These are phyloP conservation scores for Microtus oregoni DNA, from an alignment of 2,113 vertebrate genomes.

Conservation along the genomic window DNA sequence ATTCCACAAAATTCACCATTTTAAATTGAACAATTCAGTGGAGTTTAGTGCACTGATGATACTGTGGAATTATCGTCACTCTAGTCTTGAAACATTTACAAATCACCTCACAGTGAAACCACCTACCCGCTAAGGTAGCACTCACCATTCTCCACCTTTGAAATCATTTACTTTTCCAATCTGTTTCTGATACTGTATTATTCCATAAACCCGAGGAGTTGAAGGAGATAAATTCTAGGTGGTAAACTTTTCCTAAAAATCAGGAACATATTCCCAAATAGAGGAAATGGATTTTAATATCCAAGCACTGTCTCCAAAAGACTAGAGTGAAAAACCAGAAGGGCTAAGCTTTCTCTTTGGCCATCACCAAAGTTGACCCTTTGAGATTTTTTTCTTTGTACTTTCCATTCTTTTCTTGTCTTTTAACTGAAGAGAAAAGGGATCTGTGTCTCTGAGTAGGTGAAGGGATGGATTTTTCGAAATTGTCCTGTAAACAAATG, in stretches of 20 bases:
- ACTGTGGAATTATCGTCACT: background rate
- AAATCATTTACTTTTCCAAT: conserved; percentile 45
- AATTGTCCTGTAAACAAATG: conserved; percentile 52
- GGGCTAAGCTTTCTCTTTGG: background rate
- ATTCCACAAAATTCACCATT: background rate
- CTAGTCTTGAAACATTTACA: conserved; percentile 18
- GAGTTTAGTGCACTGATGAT: background rate
- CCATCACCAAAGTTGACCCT: background rate
- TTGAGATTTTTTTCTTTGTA: background rate
- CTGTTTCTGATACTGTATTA: background rate
- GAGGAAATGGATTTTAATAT: background rate
- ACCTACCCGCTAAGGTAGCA: background rate
- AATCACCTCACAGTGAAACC: background rate
- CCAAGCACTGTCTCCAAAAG: background rate
- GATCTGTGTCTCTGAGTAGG: background rate
- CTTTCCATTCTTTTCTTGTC: conserved; percentile 43
- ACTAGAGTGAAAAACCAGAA: background rate
- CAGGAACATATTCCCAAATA: conserved; percentile 32
- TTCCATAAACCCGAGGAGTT: conserved; percentile 26
- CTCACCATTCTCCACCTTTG: background rate
- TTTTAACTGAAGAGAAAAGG: conserved; percentile 1
- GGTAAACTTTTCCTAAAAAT: conserved; percentile 4
- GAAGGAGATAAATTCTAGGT: conserved; percentile 29
- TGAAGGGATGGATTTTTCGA: conserved; percentile 19
- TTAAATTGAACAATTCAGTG: background rate